Percentiles rank a stretch among this genome's conserved stretches.
These are phyloP conservation scores for Stegana nigrithorax DNA, from an alignment of 2,888 invertebrate species.

Conservation along the genomic window DNA sequence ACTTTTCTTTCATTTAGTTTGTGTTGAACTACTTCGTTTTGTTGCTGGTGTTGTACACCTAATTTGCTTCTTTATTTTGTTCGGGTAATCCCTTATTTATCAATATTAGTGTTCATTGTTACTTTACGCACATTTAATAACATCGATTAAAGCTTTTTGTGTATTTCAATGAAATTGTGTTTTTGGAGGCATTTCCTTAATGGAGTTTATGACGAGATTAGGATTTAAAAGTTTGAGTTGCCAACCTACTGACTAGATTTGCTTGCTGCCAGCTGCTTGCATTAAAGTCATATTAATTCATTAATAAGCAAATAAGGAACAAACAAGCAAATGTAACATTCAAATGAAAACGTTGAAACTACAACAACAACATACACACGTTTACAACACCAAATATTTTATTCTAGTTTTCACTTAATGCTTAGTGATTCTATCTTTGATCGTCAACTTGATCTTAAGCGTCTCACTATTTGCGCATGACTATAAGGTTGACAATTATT, in stretches of 20 bases:
- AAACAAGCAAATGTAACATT: not conserved
- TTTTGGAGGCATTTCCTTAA: not conserved
- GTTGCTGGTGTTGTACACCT: conserved; percentile 52
- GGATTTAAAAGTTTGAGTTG: not conserved
- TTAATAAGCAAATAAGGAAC: not conserved
- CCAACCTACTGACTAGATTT: not conserved
- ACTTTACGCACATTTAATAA: conserved; percentile 39
- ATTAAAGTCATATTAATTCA: no score
- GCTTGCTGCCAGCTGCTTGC: not conserved
- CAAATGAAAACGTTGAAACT: not conserved
- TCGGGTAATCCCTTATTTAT: conserved; percentile 29
- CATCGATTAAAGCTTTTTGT: conserved; percentile 39
- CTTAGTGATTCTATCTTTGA: not conserved
- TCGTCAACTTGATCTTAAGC: not conserved
- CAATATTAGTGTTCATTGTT: conserved; percentile 7
- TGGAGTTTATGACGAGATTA: no score
- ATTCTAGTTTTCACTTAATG: no score
- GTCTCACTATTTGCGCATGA: not conserved
- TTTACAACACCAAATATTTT: conserved; percentile 11
- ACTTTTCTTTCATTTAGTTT: not conserved
- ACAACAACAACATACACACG: conserved; percentile 30
- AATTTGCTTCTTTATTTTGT: conserved; percentile 49
- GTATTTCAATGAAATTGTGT: not conserved
- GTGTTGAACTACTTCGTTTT: conserved; percentile 26
- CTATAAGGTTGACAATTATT: not conserved